Percentiles rank a stretch among this genome's conserved stretches.
Conservation (phyloP, 64 coral and sea anemone species). For the Actinia tenebrosa region DNA sequence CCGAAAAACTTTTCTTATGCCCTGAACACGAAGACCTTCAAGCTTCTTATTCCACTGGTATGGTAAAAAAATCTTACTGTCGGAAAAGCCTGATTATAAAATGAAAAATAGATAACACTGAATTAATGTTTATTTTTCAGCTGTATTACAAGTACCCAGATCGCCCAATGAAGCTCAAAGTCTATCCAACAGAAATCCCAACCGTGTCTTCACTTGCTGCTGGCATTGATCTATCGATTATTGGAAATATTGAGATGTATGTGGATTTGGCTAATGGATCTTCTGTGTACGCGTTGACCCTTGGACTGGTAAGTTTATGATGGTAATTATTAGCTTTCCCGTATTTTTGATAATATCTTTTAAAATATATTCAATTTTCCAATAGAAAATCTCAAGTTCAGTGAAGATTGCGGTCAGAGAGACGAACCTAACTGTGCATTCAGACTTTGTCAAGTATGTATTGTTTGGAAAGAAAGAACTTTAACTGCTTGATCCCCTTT, state of each 20-base stretch:
- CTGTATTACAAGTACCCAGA: conserved; percentile 82
- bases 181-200: conserved; percentile 51
- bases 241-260: conserved; percentile 45
- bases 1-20: conserved; percentile 47
- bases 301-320: conserved; percentile 49
- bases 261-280: conserved; percentile 66
- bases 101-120: not conserved
- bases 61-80: not conserved
- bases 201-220: conserved; percentile 27
- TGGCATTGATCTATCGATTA: conserved; percentile 50
- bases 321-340: no score
- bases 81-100: not conserved
- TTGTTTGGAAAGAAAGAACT: no score
- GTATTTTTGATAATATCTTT: no score
- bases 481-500: no score
- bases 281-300: conserved; percentile 55
- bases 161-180: conserved; percentile 53
- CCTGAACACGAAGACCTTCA: conserved; percentile 56
- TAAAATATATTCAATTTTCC: not conserved
- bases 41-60: conserved; percentile 52
- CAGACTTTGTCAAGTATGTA: conserved; percentile 58
- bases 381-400: conserved; percentile 44
- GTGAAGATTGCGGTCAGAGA: conserved; percentile 53
- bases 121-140: conserved; percentile 12
- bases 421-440: conserved; percentile 49